Base-by-base conservation (phyloP, 1,140 invertebrate genomes). In the Octopus sinensis region DNA sequence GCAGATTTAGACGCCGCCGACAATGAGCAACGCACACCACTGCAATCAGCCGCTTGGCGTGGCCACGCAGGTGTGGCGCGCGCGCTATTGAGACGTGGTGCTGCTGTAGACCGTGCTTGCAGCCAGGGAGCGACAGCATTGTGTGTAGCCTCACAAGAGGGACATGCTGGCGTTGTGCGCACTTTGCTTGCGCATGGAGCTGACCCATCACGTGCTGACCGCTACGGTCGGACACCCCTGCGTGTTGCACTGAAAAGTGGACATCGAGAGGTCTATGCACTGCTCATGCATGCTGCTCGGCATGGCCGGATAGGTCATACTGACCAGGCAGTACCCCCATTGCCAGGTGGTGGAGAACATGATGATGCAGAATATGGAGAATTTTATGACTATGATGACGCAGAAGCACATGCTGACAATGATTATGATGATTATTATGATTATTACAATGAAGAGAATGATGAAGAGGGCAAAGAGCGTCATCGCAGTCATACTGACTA, bases 11-110 rank as follows among this genome's bases (percentile, higher is more conserved):
- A 98, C 89, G 95, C 95, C 0, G 94, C 95, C 79, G 97, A 99
- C 90, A 94, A 95, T 87, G 97, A 98, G 88, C 94, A 94, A 78
- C 92, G 97, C 71, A 97, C 96, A 0, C 95, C 97, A 6, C 90
- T 98, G 81, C 96, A 98, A 91, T 96, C 96, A 23, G 96, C 96
- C n/a, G 95, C 96, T 78, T 98, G 96, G 96, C 95, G 97, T 89
- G 97, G 97, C 9, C 95, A 97, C 86, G 93, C 94, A 51, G 93
- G 94, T 79, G 95, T 96, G 62, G 96, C 98, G 73, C 92, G 94
- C 79, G 91, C 97, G 62, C 91, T 98, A 10, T 81, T 91, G 75
- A 86, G 88, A 53, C 84, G 85, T 43, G 88, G 88, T 9, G 96
- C 96, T 0, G 91, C 92, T 81, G 95, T 96, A 17, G 94, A 97